Evolutionary conservation across 2,888 invertebrate genomes (phyloP), one percentile per base, ranked within the genome.

Genomic region (Troides aeacus): DNA sequence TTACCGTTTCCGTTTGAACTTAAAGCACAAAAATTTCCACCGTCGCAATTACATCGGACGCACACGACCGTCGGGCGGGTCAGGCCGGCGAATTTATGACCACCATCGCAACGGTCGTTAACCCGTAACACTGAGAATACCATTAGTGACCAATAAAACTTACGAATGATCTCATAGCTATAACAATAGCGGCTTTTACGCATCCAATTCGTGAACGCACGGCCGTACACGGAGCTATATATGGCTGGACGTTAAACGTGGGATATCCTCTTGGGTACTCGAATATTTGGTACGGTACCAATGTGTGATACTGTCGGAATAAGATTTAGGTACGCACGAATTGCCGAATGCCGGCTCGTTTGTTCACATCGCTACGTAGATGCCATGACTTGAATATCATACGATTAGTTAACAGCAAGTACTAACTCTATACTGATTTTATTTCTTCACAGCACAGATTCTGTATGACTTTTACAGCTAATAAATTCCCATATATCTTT

Each of bases 61-160:
- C 62, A 62, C 57, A 61, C n/a, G 39, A 5, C 21, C 39, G 60
- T 17, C 36, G 56, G 65, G 62, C 36, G 69, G 69, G 18, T 46
- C 65, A 62, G 57, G 58, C 69, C 58, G 57, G 42, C 46, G 62
- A 21, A 64, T 69, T 69, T 69, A 69, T 62, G 10, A 30, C 65
- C 58, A 36, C 58, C 65, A 69, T 69, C 61, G 69, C 62, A 30
- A 64, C 53, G 58, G 65, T 62, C 69, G 69, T 69, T 65, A 69
- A 69, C 61, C 65, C 69, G 62, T 69, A 46, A 65, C 69, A 65
- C 61, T 65, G 69, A 69, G 69, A 65, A 69, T 69, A 69, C 65
- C 69, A 69, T 69, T 69, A 69, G 69, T 65, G 69, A 65, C 69
- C 65, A 65, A 69, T 69, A 69, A 69, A 69, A 69, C 65, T 62